Conservation (phyloP, 2,797 vertebrate species). For the Carcharodon carcharias region DNA sequence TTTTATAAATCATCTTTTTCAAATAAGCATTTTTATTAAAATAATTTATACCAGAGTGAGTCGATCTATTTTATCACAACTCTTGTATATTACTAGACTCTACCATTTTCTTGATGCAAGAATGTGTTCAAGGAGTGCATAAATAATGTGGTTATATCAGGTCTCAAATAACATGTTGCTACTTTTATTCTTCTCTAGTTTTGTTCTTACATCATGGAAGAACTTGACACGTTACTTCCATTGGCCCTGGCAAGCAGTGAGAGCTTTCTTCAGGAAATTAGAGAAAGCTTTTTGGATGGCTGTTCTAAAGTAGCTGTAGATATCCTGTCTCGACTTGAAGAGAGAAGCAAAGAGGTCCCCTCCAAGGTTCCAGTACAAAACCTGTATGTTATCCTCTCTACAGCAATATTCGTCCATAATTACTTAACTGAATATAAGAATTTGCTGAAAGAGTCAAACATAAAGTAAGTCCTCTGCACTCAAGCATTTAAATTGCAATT, state of each 20-base stretch:
- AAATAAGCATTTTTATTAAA: conserved; percentile 41
- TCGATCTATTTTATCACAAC: conserved; percentile 42
- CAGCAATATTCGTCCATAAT: conserved; percentile 65
- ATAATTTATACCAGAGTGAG: conserved; percentile 47
- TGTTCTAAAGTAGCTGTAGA: conserved; percentile 69
- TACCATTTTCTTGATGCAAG: conserved; percentile 48
- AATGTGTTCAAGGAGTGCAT: conserved; percentile 43
- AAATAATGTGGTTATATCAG: conserved; percentile 49
- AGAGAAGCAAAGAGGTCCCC: conserved; percentile 70
- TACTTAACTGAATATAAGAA: conserved; percentile 64
- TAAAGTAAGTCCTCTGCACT: conserved; percentile 62
- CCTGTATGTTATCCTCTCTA: conserved; percentile 66
- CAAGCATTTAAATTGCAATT: background rate
- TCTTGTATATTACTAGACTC: conserved; percentile 45
- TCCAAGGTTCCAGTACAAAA: conserved; percentile 67
- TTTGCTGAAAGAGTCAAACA: conserved; percentile 64
- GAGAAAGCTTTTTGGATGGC: conserved; percentile 76
- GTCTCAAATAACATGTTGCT: conserved; percentile 50
- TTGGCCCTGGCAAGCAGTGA: conserved; percentile 77
- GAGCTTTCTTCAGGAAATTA: conserved; percentile 73
- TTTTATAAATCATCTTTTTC: background rate
- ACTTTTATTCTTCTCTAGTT: conserved; percentile 67
- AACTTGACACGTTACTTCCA: conserved; percentile 78
- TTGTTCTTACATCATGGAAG: conserved; percentile 74
- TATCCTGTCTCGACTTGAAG: conserved; percentile 68